Conservation (phyloP, 2,888 invertebrate genomes). For the Pollenia labialis region DNA sequence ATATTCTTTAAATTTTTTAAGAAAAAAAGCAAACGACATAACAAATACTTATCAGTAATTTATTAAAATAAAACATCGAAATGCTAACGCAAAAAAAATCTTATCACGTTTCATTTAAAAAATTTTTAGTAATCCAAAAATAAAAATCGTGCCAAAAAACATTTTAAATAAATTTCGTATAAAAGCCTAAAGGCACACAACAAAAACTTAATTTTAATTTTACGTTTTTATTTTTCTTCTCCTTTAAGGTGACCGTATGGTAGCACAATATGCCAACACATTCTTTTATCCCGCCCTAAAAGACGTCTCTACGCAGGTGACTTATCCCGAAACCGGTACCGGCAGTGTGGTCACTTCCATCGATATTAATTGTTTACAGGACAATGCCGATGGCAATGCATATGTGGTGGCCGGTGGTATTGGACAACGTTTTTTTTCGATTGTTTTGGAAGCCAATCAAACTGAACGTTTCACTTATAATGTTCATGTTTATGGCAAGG, state of each 20-base stretch:
- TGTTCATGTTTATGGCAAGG: constrained; percentile 79
- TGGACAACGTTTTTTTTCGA: constrained; percentile 80
- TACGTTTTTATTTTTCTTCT: constrained; percentile 38
- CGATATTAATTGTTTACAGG: constrained; percentile 80
- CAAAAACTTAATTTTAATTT: constrained; percentile 6
- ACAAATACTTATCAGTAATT: neutral
- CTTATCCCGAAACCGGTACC: constrained; percentile 79
- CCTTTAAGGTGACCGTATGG: constrained; percentile 79
- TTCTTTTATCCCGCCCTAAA: constrained; percentile 77
- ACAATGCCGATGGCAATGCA: constrained; percentile 80
- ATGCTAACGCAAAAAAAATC: neutral
- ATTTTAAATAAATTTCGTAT: neutral
- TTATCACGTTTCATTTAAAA: neutral
- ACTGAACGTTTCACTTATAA: constrained; percentile 80
- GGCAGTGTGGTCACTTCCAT: constrained; percentile 80
- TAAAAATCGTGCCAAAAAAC: neutral
- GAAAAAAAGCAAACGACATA: neutral
- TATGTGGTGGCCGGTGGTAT: constrained; percentile 82
- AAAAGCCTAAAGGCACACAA: constrained; percentile 26
- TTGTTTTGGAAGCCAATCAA: constrained; percentile 80
- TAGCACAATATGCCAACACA: constrained; percentile 80
- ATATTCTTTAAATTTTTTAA: too few species aligned
- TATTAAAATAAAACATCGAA: neutral
- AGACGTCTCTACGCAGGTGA: constrained; percentile 80
- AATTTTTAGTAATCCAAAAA: neutral